Conservation (phyloP, 2,113 vertebrate species). For the Psettodes erumei region DNA sequence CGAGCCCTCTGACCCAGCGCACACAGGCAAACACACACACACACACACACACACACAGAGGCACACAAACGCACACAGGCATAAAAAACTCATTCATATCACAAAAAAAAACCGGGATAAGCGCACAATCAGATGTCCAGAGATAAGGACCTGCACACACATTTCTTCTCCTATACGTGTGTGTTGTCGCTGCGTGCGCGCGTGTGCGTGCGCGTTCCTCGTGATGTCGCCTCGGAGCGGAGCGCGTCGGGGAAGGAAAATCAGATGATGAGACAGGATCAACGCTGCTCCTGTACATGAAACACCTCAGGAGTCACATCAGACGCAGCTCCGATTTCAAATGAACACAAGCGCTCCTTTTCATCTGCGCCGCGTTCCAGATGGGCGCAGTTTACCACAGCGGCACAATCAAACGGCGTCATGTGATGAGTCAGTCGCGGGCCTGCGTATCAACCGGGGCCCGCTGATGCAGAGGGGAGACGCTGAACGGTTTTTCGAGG, state of each 20-base stretch:
- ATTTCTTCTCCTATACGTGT: slow-evolving; percentile 32
- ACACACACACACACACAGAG: not conserved
- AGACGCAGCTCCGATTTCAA: slow-evolving; percentile 20
- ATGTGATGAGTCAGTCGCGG: slow-evolving; percentile 45
- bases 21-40: not conserved
- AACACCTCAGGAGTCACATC: slow-evolving; percentile 66
- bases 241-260: slow-evolving; percentile 48
- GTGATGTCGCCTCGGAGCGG: slow-evolving; percentile 66
- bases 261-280: slow-evolving; percentile 76
- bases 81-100: slow-evolving; percentile 43
- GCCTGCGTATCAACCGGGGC: slow-evolving; percentile 16
- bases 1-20: slow-evolving; percentile 33
- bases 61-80: not conserved
- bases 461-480: not conserved
- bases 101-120: slow-evolving; percentile 28
- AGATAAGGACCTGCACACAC: slow-evolving; percentile 49
- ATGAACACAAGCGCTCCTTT: slow-evolving; percentile 48
- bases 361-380: slow-evolving; percentile 26
- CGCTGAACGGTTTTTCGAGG: not conserved
- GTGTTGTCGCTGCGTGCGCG: not conserved
- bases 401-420: slow-evolving; percentile 30
- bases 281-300: slow-evolving; percentile 58
- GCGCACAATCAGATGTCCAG: slow-evolving; percentile 19
- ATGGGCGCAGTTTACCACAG: slow-evolving; percentile 43
- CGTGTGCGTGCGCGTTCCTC: slow-evolving; percentile 44